Base-by-base conservation (phyloP, 2,888 invertebrate species). In the Tineola bisselliella region DNA sequence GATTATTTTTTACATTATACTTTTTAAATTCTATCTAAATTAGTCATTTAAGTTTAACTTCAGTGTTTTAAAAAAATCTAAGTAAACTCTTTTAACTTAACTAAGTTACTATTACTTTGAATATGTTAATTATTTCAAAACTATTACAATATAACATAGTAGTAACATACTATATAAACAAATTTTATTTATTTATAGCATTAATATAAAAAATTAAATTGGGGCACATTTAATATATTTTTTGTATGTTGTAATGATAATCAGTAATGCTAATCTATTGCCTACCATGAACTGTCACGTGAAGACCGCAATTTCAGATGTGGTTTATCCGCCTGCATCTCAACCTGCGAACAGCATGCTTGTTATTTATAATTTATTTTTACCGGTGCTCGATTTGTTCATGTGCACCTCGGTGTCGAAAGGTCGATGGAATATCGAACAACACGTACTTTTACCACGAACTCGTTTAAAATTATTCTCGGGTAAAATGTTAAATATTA, bases 301-400 rank as follows among this genome's bases (percentile, higher is more conserved):
- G 68, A 64, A 62, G 65, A 61, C 66, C 62, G 62, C 63, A 69
- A 58, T 68, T 57, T 66, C 71, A 68, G 57, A 30, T 58, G 84
- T 84, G 84, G 86, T 87, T 84, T 86, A 86, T 86, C 84, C 77
- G 77, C 72, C 73, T 71, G 80, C 81, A 84, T 84, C 84, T 79
- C 72, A 75, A 83, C 83, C 82, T 77, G 86, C 82, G 79, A 86
- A 86, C 84, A 80, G 78, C 77, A 75, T 73, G 79, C 79, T 87
- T 84, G 84, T 87, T 86, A 87, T 83, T 84, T 86, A 83, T 86
- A 84, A 86, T 86, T 84, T 87, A 84, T 84, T 86, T 87, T 86
- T 87, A 84, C 84, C 82, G 80, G 83, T 79, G 77, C 74, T 77
- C 75, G 79, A 84, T 84, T 84, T 79, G 81, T 25, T 61, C 25